Percentiles rank a stretch among this genome's conserved stretches.
Conservation (phyloP, 2,113 vertebrate species). For the Zosterops pallidus region DNA sequence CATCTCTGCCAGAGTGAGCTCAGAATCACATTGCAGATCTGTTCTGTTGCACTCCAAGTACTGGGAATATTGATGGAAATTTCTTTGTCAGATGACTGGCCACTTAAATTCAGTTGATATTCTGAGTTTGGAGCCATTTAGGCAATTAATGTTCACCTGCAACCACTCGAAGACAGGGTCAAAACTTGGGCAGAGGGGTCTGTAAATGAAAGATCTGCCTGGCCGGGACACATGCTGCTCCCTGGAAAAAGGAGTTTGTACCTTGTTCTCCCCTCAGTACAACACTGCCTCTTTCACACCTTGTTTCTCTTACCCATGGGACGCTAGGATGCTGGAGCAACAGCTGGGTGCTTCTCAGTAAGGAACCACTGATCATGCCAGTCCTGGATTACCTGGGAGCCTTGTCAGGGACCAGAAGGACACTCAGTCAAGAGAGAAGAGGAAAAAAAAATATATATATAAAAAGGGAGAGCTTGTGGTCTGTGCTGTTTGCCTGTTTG, state of each 20-base stretch:
- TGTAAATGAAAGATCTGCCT: neutral
- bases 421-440: neutral
- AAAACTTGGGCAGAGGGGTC: neutral
- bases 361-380: neutral
- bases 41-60: constrained; percentile 10
- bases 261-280: neutral
- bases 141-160: constrained; percentile 29
- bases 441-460: no score
- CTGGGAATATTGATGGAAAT: constrained; percentile 53
- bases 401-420: neutral
- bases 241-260: neutral
- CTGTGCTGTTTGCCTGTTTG: neutral
- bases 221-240: neutral
- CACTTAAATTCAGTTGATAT: constrained; percentile 51
- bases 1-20: neutral
- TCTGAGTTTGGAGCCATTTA: constrained; percentile 26
- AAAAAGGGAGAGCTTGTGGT: neutral
- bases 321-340: neutral
- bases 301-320: neutral
- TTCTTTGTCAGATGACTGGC: constrained; percentile 16
- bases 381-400: neutral
- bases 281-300: neutral
- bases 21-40: neutral
- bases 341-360: neutral
- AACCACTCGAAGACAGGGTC: neutral